Evolutionary conservation across 2,113 vertebrate genomes (phyloP).

Genomic region (Syrmaticus mikado): DNA sequence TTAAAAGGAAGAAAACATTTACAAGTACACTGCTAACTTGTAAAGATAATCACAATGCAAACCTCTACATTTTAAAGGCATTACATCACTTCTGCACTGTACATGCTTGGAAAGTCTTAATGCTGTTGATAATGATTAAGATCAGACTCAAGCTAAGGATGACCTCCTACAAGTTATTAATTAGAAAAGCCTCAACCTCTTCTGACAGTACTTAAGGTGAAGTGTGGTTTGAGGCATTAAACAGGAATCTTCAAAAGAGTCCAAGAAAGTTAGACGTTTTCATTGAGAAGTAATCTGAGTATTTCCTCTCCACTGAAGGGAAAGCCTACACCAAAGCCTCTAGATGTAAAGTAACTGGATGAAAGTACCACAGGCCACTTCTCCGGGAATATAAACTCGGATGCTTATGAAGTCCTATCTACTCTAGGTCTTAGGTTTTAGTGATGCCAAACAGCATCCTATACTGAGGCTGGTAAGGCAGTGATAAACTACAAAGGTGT

Average conservation of each 20-base stretch:
- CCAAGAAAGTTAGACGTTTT: neutral
- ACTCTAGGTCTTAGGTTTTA: neutral
- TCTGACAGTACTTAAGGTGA: constrained; percentile 26
- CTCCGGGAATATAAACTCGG: neutral
- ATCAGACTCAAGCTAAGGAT: constrained; percentile 16
- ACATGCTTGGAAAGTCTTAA: neutral
- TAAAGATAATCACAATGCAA: constrained; percentile 18
- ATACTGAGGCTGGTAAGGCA: neutral
- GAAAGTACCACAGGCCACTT: neutral
- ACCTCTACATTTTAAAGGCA: constrained; percentile 2
- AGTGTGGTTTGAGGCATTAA: neutral
- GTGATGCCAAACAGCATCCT: neutral
- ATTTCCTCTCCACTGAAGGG: neutral
- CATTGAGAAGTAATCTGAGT: neutral
- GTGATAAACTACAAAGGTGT: neutral
- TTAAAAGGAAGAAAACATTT: constrained; percentile 20
- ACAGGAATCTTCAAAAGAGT: neutral
- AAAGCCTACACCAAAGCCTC: neutral
- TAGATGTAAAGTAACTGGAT: neutral
- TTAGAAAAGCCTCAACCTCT: neutral
- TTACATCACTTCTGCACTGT: neutral
- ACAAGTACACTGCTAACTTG: neutral
- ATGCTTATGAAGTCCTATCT: neutral
- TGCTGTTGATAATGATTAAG: constrained; percentile 32
- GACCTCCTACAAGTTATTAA: neutral